A percentile compares a stretch with the other conserved stretches of the same genome.
Evolutionary conservation across 2,113 vertebrate species (phyloP).

Genomic region (Poeciliopsis retropinna): DNA sequence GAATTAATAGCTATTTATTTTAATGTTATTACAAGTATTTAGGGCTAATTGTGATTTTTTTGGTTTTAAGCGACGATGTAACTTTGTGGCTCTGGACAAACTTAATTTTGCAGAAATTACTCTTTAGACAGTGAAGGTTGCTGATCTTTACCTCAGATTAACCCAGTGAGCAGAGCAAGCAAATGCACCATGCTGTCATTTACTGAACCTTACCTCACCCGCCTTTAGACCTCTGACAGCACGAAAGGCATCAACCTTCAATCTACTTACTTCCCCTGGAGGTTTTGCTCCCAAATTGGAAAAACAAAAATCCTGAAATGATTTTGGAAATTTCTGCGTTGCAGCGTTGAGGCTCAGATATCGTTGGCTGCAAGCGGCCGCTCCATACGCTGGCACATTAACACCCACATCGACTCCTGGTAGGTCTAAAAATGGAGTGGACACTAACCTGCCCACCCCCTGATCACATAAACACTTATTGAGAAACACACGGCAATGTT

Average conservation of each 20-base stretch:
- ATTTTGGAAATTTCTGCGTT: background rate
- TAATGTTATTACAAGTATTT: too few species aligned
- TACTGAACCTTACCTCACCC: too few species aligned
- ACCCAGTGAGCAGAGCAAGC: too few species aligned
- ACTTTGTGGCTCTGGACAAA: too few species aligned
- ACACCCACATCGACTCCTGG: slow-evolving; percentile 23
- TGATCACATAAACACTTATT: background rate
- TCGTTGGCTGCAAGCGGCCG: slow-evolving; percentile 5
- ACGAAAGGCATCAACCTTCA: background rate
- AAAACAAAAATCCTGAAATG: background rate
- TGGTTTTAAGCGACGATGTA: too few species aligned
- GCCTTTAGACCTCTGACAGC: background rate
- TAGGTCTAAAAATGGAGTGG: slow-evolving; percentile 63
- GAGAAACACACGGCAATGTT: background rate
- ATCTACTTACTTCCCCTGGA: slow-evolving; percentile 28
- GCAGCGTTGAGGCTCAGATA: background rate
- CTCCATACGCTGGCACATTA: slow-evolving; percentile 24
- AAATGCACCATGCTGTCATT: background rate
- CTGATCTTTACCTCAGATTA: too few species aligned
- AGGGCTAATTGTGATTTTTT: too few species aligned
- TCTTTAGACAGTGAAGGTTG: too few species aligned
- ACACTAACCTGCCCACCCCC: slow-evolving; percentile 14
- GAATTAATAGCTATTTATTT: too few species aligned
- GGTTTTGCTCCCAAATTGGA: background rate
- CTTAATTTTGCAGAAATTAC: too few species aligned